These are phyloP conservation scores for Elephas maximus DNA, from an alignment of 2,113 vertebrate genomes.

Conservation along the genomic window DNA sequence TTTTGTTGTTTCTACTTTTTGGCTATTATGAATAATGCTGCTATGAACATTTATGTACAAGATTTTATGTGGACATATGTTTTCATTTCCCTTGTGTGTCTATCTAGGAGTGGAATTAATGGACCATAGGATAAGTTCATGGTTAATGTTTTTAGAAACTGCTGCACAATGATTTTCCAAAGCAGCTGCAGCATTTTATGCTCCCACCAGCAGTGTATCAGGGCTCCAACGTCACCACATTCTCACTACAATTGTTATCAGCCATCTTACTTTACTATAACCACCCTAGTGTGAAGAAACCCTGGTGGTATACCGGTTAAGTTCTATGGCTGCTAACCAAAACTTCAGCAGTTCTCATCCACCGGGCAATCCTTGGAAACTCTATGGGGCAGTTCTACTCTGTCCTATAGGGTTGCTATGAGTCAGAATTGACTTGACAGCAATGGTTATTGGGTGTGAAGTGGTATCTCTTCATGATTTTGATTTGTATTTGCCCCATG, in stretches of 20 bases:
- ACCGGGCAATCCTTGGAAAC: no score
- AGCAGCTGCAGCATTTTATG: background rate
- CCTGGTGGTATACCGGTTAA: no score
- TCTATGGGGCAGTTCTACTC: no score
- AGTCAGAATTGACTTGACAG: no score
- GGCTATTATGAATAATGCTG: background rate
- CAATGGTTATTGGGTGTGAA: background rate
- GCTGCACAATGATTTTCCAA: background rate
- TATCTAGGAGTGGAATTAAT: background rate
- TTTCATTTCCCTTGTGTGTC: background rate
- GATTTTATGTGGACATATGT: background rate
- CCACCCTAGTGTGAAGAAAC: no score
- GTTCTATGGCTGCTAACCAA: no score
- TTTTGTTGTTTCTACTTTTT: background rate
- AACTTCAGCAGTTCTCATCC: no score
- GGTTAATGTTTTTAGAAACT: background rate
- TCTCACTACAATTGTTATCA: background rate
- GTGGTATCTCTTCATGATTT: background rate
- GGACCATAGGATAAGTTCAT: background rate
- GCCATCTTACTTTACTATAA: background rate
- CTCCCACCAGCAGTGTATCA: background rate
- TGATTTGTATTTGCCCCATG: no score
- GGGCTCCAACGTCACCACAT: background rate
- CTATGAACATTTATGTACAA: no score
- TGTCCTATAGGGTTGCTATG: no score